These are phyloP conservation scores for Patella caerulea DNA, from an alignment of 2,888 invertebrate genomes.

Conservation along the genomic window DNA sequence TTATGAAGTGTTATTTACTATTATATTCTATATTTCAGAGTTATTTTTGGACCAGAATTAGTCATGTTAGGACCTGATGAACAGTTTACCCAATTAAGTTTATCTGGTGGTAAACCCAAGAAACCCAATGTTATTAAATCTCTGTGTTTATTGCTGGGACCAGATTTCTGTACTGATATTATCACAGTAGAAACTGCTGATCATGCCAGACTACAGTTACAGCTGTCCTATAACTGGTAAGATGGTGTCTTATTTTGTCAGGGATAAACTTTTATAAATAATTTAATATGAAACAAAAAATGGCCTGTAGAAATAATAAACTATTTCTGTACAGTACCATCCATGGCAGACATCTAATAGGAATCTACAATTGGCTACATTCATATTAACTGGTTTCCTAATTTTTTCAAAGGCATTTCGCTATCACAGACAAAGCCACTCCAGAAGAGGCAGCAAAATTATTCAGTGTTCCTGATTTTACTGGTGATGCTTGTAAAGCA, in stretches of 20 bases:
- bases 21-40: slow-evolving; percentile 61
- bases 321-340: no score
- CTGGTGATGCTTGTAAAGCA: slow-evolving; percentile 75
- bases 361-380: no score
- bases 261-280: no score
- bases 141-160: slow-evolving; percentile 73
- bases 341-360: no score
- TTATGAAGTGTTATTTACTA: not conserved
- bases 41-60: slow-evolving; percentile 74
- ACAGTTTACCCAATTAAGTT: slow-evolving; percentile 73
- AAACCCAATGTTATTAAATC: slow-evolving; percentile 73
- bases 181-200: slow-evolving; percentile 74
- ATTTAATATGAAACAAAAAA: no score
- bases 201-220: slow-evolving; percentile 73
- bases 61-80: slow-evolving; percentile 75
- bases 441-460: slow-evolving; percentile 70
- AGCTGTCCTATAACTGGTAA: slow-evolving; percentile 74
- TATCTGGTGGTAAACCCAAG: slow-evolving; percentile 74
- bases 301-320: no score
- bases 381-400: not conserved
- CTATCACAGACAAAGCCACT: slow-evolving; percentile 60
- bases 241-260: slow-evolving; percentile 10
- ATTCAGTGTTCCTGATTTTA: slow-evolving; percentile 75
- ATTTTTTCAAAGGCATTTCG: slow-evolving; percentile 71
- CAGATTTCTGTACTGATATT: slow-evolving; percentile 74